Base-by-base conservation (phyloP, 2,888 invertebrate species). In the Macrosiphum euphorbiae region DNA sequence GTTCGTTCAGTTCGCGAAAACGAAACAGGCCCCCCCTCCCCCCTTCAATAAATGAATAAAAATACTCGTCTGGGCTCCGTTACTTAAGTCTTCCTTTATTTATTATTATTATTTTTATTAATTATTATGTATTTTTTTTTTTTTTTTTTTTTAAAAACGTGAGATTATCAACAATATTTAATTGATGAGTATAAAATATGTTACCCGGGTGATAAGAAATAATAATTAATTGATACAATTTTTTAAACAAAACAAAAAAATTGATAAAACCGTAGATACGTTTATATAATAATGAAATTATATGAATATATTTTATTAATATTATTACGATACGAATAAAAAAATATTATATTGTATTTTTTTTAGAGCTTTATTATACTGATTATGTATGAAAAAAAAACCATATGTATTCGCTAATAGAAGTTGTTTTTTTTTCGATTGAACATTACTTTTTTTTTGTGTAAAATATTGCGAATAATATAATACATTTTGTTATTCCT, bases 251-350 rank as follows among this genome's bases (percentile, higher is more conserved):
- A 58, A 92, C 24, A 61, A 88, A 88, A 50, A 78, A 88, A 67
- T 52, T 88, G 85, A 89, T 52, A 93, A 55, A 93, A 58, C 90
- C 90, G 94, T 94, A 94, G 94, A 90, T 94, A 90, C 90, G 94
- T 94, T 61, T 94, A 90, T 94, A 90, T 93, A 89, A 93, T 93
- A 58, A 84, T 89, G 84, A 93, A 93, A 89, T 93, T 55, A 89
- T 93, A 93, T 55, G 55, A 94, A 94, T 94, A 94, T 94, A 94
- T 94, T 94, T 94, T 94, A 94, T 94, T 94, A 93, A 94, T 94
- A 90, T 90, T 93, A 90, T 90, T 86, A 89, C n/a, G 55, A 89
- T 92, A 88, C 89, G 67, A 92, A 92, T 86, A 89, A 88, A 93
- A 92, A 93, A 84, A 93, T 88, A 93, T 85, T 85, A 94, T 90